These are phyloP conservation scores for Calidris pugnax DNA, from an alignment of 2,113 vertebrate species.

Conservation along the genomic window DNA sequence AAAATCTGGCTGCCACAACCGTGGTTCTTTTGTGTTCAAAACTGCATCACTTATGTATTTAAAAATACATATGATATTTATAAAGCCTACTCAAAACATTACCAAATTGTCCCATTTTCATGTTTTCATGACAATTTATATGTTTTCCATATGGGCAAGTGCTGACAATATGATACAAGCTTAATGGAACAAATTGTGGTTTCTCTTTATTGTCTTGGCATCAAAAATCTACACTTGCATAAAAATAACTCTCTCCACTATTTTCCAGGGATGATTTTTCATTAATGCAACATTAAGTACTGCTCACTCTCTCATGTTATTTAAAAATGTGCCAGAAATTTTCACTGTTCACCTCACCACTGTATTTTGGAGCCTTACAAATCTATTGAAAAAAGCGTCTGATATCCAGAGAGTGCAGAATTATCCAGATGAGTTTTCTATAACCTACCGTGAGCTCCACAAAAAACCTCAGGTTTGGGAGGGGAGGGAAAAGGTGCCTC, in stretches of 20 bases:
- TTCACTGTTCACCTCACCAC: neutral
- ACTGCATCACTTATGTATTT: slow-evolving; percentile 71
- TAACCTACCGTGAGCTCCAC: neutral
- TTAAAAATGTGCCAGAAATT: neutral
- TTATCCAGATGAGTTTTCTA: neutral
- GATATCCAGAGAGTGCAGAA: neutral
- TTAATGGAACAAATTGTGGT: slow-evolving; percentile 64
- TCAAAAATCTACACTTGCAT: slow-evolving; percentile 67
- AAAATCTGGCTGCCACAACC: slow-evolving; percentile 61
- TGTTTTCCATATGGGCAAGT: slow-evolving; percentile 80
- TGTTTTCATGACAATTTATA: slow-evolving; percentile 79
- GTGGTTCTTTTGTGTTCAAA: slow-evolving; percentile 63
- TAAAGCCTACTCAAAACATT: slow-evolving; percentile 74
- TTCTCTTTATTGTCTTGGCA: slow-evolving; percentile 71
- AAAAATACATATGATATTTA: slow-evolving; percentile 75
- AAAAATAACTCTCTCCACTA: slow-evolving; percentile 60
- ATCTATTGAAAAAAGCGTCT: neutral
- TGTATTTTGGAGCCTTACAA: neutral
- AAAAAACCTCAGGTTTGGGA: neutral
- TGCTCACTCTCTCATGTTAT: neutral
- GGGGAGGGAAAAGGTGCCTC: neutral
- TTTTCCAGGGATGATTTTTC: slow-evolving; percentile 49
- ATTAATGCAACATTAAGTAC: slow-evolving; percentile 20
- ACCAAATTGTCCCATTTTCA: slow-evolving; percentile 76
- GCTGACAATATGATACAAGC: slow-evolving; percentile 73